Percentiles rank a stretch among this genome's conserved stretches.
Conservation (phyloP, 2,888 invertebrate species). For the Aphodius granarius region DNA sequence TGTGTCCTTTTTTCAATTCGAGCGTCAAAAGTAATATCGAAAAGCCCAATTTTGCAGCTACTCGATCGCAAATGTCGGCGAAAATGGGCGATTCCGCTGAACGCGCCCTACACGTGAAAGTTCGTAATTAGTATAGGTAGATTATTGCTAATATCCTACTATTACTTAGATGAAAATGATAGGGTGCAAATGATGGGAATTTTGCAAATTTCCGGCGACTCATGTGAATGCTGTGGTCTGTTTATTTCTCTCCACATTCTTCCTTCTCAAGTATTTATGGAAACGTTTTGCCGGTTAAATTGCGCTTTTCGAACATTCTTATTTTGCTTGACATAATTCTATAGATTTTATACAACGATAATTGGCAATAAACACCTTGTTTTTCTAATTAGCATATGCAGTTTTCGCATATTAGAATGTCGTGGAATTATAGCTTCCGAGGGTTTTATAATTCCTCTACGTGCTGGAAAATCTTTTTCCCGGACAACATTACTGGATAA, state of each 20-base stretch:
- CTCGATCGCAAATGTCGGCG: too few relatives aligned
- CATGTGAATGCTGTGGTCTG: not conserved
- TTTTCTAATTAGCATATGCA: not conserved
- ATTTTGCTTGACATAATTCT: not conserved
- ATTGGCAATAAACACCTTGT: not conserved
- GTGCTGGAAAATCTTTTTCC: not conserved
- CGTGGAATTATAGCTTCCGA: not conserved
- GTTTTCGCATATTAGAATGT: not conserved
- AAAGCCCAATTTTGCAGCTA: too few relatives aligned
- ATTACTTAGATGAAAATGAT: too few relatives aligned
- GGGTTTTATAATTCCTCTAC: not conserved
- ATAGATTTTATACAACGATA: not conserved
- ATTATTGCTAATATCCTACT: too few relatives aligned
- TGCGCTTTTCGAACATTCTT: not conserved
- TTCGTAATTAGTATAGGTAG: too few relatives aligned
- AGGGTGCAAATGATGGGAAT: not conserved
- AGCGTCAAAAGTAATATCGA: too few relatives aligned
- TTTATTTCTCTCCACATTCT: not conserved
- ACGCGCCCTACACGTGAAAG: too few relatives aligned
- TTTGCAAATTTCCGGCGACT: too few relatives aligned
- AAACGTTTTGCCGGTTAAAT: not conserved
- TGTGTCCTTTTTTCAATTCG: too few relatives aligned
- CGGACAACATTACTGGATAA: too few relatives aligned
- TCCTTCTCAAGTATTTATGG: not conserved
- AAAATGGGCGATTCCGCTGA: too few relatives aligned